A percentile compares a stretch with the other conserved stretches of the same genome.
Conservation (phyloP, 2,888 invertebrate genomes). For the Incurvaria masculella region DNA sequence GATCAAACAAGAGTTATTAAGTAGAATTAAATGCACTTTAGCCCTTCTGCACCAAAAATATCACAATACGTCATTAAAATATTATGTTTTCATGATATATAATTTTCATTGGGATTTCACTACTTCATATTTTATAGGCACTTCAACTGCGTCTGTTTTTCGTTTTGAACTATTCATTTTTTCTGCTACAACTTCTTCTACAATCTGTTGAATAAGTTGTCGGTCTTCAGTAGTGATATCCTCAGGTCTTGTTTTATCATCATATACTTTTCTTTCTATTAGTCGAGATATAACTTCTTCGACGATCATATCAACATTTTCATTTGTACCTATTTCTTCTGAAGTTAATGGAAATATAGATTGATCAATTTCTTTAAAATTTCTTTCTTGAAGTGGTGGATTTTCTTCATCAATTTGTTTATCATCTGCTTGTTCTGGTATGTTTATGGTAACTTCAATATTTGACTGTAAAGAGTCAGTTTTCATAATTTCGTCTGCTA, state of each 20-base stretch:
- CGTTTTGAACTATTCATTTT: conserved; percentile 27
- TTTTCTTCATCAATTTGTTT: conserved; percentile 13
- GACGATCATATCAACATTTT: conserved; percentile 44
- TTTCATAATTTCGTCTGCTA: conserved; percentile 36
- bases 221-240: conserved; percentile 44
- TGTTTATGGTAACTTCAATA: conserved; percentile 29
- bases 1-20: too few relatives aligned
- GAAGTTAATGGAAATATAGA: background rate
- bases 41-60: too few relatives aligned
- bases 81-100: too few relatives aligned
- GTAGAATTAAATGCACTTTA: too few relatives aligned
- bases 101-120: too few relatives aligned
- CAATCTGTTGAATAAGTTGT: conserved; percentile 43
- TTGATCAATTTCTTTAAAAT: background rate
- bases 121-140: too few relatives aligned
- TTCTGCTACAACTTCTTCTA: conserved; percentile 45
- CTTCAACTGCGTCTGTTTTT: too few relatives aligned
- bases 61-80: too few relatives aligned
- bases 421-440: conserved; percentile 4
- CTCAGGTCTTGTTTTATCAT: conserved; percentile 49
- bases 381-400: background rate
- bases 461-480: conserved; percentile 22
- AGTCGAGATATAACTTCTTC: conserved; percentile 47
- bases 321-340: conserved; percentile 24
- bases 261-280: conserved; percentile 51